Base-by-base conservation (phyloP, 1,140 invertebrate genomes). In the Danaus plexippus region DNA sequence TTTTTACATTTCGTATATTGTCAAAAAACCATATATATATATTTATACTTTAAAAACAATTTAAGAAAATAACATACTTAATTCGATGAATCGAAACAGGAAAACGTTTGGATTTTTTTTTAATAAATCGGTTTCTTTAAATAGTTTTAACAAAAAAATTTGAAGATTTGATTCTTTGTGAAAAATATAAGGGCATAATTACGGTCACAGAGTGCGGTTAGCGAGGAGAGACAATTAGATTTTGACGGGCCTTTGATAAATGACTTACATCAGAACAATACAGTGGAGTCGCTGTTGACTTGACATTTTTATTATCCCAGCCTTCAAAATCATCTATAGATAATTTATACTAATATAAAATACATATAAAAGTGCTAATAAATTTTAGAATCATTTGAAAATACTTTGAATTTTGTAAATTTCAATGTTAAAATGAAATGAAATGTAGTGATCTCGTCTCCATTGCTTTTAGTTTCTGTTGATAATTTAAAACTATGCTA, bases 191-290 rank as follows among this genome's bases (percentile, higher is more conserved):
- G 75, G 79, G 75, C 66, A 69, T 85, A 83, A 85, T 85, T 85
- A 85, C 67, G 75, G 76, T 76, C 77, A 85, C 82, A 82, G 80
- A 79, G 69, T 60, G 67, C 73, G 73, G 81, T 83, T 81, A 83
- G 73, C 74, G 71, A 73, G 59, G 69, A 75, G 71, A 77, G 77
- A 85, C 82, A 85, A 85, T 85, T 85, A 85, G 77, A 82, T 80
- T 83, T 85, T 85, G 82, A 85, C 82, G 75, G 79, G 67, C 64
- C 63, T 47, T 65, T 85, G 82, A 85, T 85, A 84, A 85, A 85
- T 84, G 77, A 73, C 76, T 74, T 68, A 74, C 66, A 63, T 61
- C 60, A 43, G 48, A 58, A 61, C 59, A 47, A 63, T 9, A 10
- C 18, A n/a, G 43, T 71, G 46, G 71, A 77, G 67, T 64, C 54